Evolutionary conservation across 2,113 vertebrate species (phyloP).

Genomic region (Paradisaea rubra): DNA sequence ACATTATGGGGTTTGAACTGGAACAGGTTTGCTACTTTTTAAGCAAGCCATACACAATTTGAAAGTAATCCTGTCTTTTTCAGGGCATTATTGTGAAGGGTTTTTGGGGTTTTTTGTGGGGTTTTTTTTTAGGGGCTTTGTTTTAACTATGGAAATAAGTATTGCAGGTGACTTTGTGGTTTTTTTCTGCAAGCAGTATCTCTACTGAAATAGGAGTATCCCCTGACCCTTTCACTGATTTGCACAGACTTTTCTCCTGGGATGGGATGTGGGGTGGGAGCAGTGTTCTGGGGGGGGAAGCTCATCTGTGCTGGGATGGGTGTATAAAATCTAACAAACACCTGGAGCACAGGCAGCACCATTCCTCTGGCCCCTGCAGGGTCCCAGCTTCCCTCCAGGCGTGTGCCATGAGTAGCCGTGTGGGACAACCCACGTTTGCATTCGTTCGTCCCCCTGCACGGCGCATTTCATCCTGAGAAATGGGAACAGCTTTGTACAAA

Average conservation of each 20-base stretch:
- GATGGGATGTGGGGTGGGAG: neutral
- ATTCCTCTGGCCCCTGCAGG: accelerated
- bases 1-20: neutral
- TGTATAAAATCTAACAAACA: no score
- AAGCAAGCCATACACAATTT: neutral
- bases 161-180: neutral
- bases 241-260: neutral
- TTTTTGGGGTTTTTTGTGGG: accelerated
- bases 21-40: neutral
- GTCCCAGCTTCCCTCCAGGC: accelerated
- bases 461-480: neutral
- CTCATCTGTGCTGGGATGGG: neutral
- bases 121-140: neutral
- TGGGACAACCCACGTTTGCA: accelerated
- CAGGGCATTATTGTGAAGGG: neutral
- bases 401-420: accelerated
- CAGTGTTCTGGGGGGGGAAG: neutral
- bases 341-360: neutral
- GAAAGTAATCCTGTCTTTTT: neutral
- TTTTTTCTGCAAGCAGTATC: neutral
- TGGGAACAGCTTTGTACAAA: neutral
- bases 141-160: neutral
- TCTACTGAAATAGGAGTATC: neutral
- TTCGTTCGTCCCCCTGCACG: neutral
- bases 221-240: neutral